Base-by-base conservation (phyloP, 1,140 invertebrate genomes). In the Ylistrum balloti region DNA sequence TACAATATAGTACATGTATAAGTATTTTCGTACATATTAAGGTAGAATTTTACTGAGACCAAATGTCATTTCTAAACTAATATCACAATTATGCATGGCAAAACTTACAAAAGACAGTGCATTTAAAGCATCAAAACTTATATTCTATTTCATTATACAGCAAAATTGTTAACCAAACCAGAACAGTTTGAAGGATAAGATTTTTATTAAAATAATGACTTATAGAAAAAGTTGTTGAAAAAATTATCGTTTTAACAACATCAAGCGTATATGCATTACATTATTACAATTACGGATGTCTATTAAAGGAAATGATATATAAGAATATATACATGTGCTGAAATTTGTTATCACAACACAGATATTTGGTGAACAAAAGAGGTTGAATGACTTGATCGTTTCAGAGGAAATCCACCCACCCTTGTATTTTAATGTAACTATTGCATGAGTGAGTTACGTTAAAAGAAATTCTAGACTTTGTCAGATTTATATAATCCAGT, bases 381-480 rank as follows among this genome's bases (percentile, higher is more conserved):
- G n/a, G 56, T 28, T 74, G 56, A 74, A 74, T 74, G 56, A 74
- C 56, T 9, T n/a, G 56, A 74, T 74, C 56, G n/a, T 74, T 28
- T 74, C 5, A 74, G 22, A 74, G 56, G 56, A 74, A 74, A 74
- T 74, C 22, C 56, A 74, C 56, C 56, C 5, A 74, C 56, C n/a
- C 56, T n/a, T 22, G 22, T 74, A 74, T 74, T n/a, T 74, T 74
- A 74, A 74, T 74, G 56, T 11, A n/a, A 74, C 56, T 1, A 28
- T 74, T 74, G 56, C 56, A 74, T 74, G 56, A 74, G 56, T 74
- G 56, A 74, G 13, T 74, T 74, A 74, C 56, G n/a, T 74, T 74
- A 74, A 74, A 74, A 74, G 56, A 74, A 74, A 28, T 74, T 17
- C 56, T 28, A 74, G 56, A n/a, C 56, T n/a, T 7, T 7, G 56